Conservation (phyloP, 30 jellyfish, hydroid and myxozoan genomes). For the Hydra vulgaris region DNA sequence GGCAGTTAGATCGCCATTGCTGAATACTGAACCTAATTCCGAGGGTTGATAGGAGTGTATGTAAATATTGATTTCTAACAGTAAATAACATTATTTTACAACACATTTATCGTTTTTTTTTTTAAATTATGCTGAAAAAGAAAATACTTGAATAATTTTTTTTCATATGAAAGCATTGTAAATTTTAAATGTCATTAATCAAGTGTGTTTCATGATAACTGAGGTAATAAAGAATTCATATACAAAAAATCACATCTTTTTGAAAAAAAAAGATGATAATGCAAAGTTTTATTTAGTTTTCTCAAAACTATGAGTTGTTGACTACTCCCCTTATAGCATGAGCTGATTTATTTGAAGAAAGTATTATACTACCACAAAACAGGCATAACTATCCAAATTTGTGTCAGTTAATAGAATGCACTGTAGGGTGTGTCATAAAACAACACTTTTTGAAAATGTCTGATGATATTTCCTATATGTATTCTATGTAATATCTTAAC, state of each 20-base stretch:
- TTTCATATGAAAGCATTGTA: not conserved
- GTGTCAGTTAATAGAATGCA: no score
- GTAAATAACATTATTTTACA: not conserved
- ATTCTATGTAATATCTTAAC: no score
- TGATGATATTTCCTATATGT: no score
- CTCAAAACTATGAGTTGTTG: not conserved
- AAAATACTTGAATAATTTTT: no score
- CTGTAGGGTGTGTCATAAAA: no score
- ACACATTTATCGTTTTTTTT: not conserved
- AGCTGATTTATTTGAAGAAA: not conserved
- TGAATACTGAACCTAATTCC: not conserved
- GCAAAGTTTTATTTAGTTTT: not conserved
- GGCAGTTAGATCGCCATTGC: no score
- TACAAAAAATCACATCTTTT: not conserved
- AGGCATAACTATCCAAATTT: no score
- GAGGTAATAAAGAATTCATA: not conserved
- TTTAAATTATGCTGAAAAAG: not conserved
- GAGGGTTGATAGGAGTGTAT: not conserved
- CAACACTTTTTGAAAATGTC: no score
- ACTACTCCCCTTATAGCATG: not conserved
- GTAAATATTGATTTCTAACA: not conserved
- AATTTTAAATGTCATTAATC: not conserved
- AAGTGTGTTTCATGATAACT: not conserved
- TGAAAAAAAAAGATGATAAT: not conserved
- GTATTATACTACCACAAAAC: not conserved